Evolutionary conservation across 2,113 vertebrate genomes (phyloP), one percentile per base, ranked within the genome.

Genomic region (Recurvirostra avosetta): DNA sequence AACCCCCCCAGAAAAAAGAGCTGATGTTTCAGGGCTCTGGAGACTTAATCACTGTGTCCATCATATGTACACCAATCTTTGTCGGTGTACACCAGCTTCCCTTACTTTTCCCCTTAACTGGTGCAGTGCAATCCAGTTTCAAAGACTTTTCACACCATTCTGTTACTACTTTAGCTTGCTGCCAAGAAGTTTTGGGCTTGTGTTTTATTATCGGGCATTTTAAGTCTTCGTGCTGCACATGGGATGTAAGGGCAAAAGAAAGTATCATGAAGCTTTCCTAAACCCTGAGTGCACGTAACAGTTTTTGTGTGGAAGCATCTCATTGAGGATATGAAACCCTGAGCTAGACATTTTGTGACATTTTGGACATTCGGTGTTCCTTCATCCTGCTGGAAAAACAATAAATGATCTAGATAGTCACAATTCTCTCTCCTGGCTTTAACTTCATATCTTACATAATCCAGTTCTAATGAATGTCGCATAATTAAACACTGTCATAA

Each of bases 1-100:
- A 58, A 26, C 4, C 3, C 22, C 6, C 6, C 0, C 32, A 7
- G 8, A 25, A 32, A 56, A 85, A 58, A 12, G 2, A 80, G 16
- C 7, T 61, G 17, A 29, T 34, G 5, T 61, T 80, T 83, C 30
- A 84, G 29, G 13, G 29, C 15, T 68, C 32, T 77, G 26, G 41
- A 62, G 45, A 32, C 17, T 71, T 66, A 41, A 7, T 62, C 22
- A 49, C 36, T 23, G 2, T 20, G 16, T 74, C 11, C 8, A 41
- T 27, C 14, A 2, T 52, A 30, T 15, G 12, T 72, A 12, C 18
- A 59, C 15, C 26, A 74, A 10, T 8, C 32, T 78, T n/a, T 55
- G 12, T 63, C 32, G 26, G 30, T 38, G 15, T 66, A 27, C 18
- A 30, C 19, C n/a, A 62, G 23, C 34, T 78, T 92, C 30, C 27